Evolutionary conservation across 1,140 invertebrate species (phyloP), one percentile per base, ranked within the genome.

Genomic region (Nymphalis io): DNA sequence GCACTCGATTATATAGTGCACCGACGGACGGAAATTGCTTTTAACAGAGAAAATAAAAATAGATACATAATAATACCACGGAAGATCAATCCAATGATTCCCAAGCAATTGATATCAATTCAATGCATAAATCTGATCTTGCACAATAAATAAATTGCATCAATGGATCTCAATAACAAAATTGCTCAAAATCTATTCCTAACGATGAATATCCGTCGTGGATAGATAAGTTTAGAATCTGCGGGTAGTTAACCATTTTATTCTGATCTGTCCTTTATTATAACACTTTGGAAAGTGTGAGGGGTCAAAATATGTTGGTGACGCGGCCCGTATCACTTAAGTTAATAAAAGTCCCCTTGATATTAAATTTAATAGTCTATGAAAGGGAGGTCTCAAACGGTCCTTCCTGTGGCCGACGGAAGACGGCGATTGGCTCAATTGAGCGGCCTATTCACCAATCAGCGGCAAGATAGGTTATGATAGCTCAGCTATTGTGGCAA

Each of bases 351-450:
- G 67, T 89, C 89, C 89, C 89, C 87, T 89, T 83, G 81, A 73
- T 83, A 89, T 86, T 86, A 87, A 85, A 88, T 89, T 88, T 88
- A 89, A 88, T 87, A 83, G 83, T 82, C 79, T 88, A 84, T 90
- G 88, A 87, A 88, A 90, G 86, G 87, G 81, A 81, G 79, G 75
- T 75, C 74, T 75, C 79, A 87, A 85, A 84, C 78, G 82, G 76
- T 78, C 71, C 87, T 89, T 91, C 89, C 89, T 91, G 89, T 85
- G 70, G 76, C 64, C 73, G 83, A 85, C 87, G 89, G 89, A 91
- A 91, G 87, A 89, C 82, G 82, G 51, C 85, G 84, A 91, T 91
- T 90, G 89, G 87, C 75, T 80, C 84, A 91, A 91, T 91, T 91
- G 88, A 74, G 80, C 63, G 70, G 72, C 73, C 80, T 78, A 88